Percentiles rank a stretch among this genome's conserved stretches.
Conservation (phyloP, 2,888 invertebrate species). For the Tromatobia lineatoria region DNA sequence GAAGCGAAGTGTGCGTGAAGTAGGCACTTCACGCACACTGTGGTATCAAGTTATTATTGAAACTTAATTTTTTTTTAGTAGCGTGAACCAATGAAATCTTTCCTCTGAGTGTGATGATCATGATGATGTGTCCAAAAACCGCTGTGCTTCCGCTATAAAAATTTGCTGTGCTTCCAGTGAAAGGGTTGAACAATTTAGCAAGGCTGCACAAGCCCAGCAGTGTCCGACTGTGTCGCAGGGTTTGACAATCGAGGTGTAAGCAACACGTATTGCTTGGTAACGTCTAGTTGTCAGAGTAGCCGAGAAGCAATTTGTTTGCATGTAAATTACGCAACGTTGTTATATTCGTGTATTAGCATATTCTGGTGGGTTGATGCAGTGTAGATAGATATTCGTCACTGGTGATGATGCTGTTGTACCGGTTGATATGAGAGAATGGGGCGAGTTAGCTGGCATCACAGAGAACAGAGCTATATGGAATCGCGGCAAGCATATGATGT, state of each 20-base stretch:
- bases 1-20: too few relatives aligned
- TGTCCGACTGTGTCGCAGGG: background rate
- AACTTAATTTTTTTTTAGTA: too few relatives aligned
- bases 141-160: too few relatives aligned
- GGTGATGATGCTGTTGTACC: constrained; percentile 39
- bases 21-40: too few relatives aligned
- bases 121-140: too few relatives aligned
- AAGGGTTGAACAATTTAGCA: too few relatives aligned
- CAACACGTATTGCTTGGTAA: background rate
- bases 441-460: constrained; percentile 27
- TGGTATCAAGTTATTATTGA: too few relatives aligned
- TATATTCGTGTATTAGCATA: constrained; percentile 64
- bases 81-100: too few relatives aligned
- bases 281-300: constrained; percentile 14
- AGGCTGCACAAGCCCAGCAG: background rate
- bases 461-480: constrained; percentile 47
- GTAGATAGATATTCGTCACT: constrained; percentile 8
- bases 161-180: background rate
- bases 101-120: too few relatives aligned
- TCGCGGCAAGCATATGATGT: constrained; percentile 57
- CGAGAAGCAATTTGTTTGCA: constrained; percentile 62
- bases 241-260: constrained; percentile 7
- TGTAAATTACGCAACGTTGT: constrained; percentile 64
- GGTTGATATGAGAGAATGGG: constrained; percentile 43
- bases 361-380: constrained; percentile 36